Evolutionary conservation across 1,140 invertebrate genomes (phyloP), one percentile per base, ranked within the genome.

Genomic region (Pseudomyrmex dendroicus): DNA sequence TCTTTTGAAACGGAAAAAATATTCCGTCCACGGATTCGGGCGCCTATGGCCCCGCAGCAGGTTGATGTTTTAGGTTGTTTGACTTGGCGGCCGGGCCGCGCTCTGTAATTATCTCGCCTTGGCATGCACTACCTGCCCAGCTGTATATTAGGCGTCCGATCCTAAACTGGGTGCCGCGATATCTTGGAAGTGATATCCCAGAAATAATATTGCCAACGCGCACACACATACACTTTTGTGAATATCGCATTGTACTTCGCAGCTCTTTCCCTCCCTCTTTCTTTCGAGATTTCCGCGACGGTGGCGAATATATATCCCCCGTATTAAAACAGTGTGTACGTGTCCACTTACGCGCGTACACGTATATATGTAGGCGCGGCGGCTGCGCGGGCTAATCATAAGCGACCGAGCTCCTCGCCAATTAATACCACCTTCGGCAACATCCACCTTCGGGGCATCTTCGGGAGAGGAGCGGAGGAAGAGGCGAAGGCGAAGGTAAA

Each of bases 61-160:
- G 89, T 89, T 91, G 92, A 93, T 94, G 92, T 93, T 74, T 94
- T 93, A 93, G 92, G 93, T 94, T 94, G 93, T 94, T 94, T 94
- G 93, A 94, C 93, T 94, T 94, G 92, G 92, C 93, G 93, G 93
- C 84, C 90, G 87, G 88, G 90, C 70, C 91, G 93, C 91, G 93
- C 93, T 93, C 92, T 94, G 93, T 94, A 94, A 94, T 94, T 94
- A 94, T 94, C 93, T 93, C 93, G 92, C 93, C 93, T 94, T 80
- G 92, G 92, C 92, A 92, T 93, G 92, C 93, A 93, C 93, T 94
- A 91, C 91, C 91, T 91, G 90, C 89, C 89, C 90, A 92, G 89
- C 90, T 92, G 92, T 90, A 89, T 90, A 35, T 35, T 35, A 86
- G 86, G 86, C 86, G 85, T 86, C 87, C 85, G 83, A 86, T 84